Conservation (phyloP, 2,888 invertebrate genomes). For the Lottia gigantea region DNA sequence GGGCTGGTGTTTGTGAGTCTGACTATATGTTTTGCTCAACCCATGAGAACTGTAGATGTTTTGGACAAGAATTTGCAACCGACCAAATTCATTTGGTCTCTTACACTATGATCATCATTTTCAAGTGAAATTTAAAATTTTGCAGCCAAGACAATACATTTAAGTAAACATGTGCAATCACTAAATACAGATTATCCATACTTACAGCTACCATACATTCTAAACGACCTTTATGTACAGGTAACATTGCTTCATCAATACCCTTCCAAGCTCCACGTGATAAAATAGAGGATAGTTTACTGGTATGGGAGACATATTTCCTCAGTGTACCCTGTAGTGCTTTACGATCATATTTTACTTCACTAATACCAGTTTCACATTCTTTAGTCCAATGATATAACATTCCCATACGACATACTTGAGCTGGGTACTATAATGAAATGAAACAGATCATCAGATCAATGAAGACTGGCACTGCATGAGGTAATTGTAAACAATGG, state of each 20-base stretch:
- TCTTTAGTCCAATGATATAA: slow-evolving; percentile 67
- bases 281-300: slow-evolving; percentile 56
- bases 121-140: too few species aligned
- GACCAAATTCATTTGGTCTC: neutral
- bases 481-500: too few species aligned
- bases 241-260: slow-evolving; percentile 59
- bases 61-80: neutral
- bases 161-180: too few species aligned
- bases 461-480: too few species aligned
- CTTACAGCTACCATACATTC: slow-evolving; percentile 66
- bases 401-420: slow-evolving; percentile 66
- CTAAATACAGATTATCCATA: neutral
- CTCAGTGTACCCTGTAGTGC: slow-evolving; percentile 59
- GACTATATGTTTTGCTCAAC: too few species aligned
- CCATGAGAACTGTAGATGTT: too few species aligned
- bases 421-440: slow-evolving; percentile 63
- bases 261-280: slow-evolving; percentile 55
- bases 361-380: slow-evolving; percentile 63
- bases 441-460: neutral
- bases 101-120: too few species aligned
- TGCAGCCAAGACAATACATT: too few species aligned
- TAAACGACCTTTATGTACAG: slow-evolving; percentile 61
- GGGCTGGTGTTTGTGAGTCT: too few species aligned
- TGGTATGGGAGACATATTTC: slow-evolving; percentile 56
- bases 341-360: slow-evolving; percentile 65